A percentile compares a stretch with the other conserved stretches of the same genome.
Evolutionary conservation across 2,797 vertebrate genomes (phyloP).

Genomic region (Muraenolepis orangiensis): DNA sequence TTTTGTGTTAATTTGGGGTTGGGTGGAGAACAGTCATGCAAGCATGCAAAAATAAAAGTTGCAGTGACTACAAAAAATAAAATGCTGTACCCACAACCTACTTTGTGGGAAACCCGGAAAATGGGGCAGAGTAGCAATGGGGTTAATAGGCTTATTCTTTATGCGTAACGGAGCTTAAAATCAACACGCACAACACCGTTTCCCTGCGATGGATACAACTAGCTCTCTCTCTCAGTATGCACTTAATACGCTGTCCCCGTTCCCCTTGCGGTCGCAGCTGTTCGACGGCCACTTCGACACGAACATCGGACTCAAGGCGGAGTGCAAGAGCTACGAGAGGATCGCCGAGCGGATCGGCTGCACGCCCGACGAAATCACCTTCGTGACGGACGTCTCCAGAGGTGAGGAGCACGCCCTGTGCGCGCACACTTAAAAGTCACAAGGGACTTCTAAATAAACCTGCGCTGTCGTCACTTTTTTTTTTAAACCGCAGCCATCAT

Average conservation of each 20-base stretch:
- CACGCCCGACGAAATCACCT: constrained; percentile 86
- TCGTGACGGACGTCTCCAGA: constrained; percentile 87
- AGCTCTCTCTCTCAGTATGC: neutral
- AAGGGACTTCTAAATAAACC: too few relatives aligned
- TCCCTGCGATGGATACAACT: neutral
- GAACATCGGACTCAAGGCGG: constrained; percentile 88
- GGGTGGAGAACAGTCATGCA: neutral
- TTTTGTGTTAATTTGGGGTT: neutral
- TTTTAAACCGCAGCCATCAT: neutral
- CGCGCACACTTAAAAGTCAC: too few relatives aligned
- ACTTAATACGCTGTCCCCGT: neutral
- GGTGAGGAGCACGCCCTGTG: constrained; percentile 75
- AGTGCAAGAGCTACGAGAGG: constrained; percentile 89
- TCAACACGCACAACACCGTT: neutral
- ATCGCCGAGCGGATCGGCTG: constrained; percentile 88
- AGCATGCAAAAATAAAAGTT: neutral
- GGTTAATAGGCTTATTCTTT: neutral
- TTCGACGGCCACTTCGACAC: constrained; percentile 96
- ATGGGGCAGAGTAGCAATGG: too few relatives aligned
- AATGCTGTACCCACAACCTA: too few relatives aligned
- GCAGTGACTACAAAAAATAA: neutral
- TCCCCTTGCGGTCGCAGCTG: constrained; percentile 69
- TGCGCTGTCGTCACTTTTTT: neutral
- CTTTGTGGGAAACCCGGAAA: too few relatives aligned
- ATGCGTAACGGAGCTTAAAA: neutral